Base-by-base conservation (phyloP, 2,113 vertebrate genomes). In the Trochalopteron elliotii region DNA sequence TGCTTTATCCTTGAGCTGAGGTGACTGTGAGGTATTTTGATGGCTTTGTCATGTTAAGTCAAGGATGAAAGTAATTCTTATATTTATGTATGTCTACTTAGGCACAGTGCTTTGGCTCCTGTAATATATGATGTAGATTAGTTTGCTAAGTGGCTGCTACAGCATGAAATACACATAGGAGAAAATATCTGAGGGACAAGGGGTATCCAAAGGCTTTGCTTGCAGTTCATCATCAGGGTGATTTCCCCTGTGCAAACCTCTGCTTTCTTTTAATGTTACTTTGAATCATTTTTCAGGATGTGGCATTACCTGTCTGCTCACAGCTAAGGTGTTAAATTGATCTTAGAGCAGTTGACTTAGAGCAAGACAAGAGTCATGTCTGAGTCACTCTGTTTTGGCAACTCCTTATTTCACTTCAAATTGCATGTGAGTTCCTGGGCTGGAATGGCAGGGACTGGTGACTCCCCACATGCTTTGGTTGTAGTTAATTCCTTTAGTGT, bases 31-130 rank as follows among this genome's bases (percentile, higher is more conserved):
- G 68, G 35, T 90, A 2, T 83, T 94, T 52, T 80, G 49, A 65
- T 57, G 71, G 59, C 59, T 93, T 88, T 96, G 85, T 88, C 59
- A 53, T 80, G 57, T 71, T 76, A 91, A 93, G 33, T 57, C 71
- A 78, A 79, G 79, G 75, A 67, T 80, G 44, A 79, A 76, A 81
- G 50, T 25, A 52, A 70, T 86, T 77, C 50, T 45, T 85, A 3
- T 17, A 44, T 94, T 91, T 84, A 31, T 55, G 24, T 52, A 12
- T 40, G 30, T 59, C 15, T 86, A 2, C 57, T 78, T 75, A 81
- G 68, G 33, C 83, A 15, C 27, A 23, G 40, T 25, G 11, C 68
- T 92, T 93, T 75, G 45, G 44, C 12, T 71, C 5, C 70, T 45
- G 24, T 25, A 4, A 72, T 49, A n/a, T 27, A 0, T 31, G 28